Percentiles rank a stretch among this genome's conserved stretches.
Conservation (phyloP, 2,888 invertebrate species). For the Sphaerophoria taeniata region DNA sequence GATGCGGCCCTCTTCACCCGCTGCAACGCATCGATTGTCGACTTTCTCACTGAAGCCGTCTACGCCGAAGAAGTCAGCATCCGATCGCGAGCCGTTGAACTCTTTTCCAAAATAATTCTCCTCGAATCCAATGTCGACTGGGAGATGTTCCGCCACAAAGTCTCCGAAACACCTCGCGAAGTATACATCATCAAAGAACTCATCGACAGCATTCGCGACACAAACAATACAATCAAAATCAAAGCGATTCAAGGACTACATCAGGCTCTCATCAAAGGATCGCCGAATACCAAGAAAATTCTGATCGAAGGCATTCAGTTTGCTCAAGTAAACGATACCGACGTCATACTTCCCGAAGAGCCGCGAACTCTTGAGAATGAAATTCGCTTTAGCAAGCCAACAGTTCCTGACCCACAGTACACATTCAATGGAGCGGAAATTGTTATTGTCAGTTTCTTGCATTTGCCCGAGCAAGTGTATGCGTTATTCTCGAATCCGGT, state of each 20-base stretch:
- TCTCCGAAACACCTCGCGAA: constrained; percentile 81
- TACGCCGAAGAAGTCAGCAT: constrained; percentile 80
- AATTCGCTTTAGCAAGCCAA: constrained; percentile 79
- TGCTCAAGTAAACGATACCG: constrained; percentile 77
- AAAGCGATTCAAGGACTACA: constrained; percentile 80
- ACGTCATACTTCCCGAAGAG: constrained; percentile 76
- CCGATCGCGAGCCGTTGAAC: constrained; percentile 79
- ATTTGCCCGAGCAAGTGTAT: constrained; percentile 79
- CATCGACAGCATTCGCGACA: constrained; percentile 79
- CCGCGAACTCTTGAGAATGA: constrained; percentile 77
- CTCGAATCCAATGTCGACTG: constrained; percentile 81
- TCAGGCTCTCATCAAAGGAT: constrained; percentile 78
- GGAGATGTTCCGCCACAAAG: constrained; percentile 81
- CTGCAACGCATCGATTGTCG: constrained; percentile 81
- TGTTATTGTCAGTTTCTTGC: constrained; percentile 77
- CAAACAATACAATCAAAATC: constrained; percentile 79
- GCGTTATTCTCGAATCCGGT: constrained; percentile 77
- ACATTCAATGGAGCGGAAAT: constrained; percentile 79
- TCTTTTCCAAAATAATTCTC: constrained; percentile 79
- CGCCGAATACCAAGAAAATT: constrained; percentile 79
- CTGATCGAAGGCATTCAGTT: constrained; percentile 79
- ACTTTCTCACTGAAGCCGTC: constrained; percentile 78
- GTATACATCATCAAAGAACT: constrained; percentile 79
- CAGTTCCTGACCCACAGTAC: constrained; percentile 76
- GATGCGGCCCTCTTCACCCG: constrained; percentile 81